Evolutionary conservation across 2,797 vertebrate species (phyloP).

Genomic region (Gastrophryne carolinensis): DNA sequence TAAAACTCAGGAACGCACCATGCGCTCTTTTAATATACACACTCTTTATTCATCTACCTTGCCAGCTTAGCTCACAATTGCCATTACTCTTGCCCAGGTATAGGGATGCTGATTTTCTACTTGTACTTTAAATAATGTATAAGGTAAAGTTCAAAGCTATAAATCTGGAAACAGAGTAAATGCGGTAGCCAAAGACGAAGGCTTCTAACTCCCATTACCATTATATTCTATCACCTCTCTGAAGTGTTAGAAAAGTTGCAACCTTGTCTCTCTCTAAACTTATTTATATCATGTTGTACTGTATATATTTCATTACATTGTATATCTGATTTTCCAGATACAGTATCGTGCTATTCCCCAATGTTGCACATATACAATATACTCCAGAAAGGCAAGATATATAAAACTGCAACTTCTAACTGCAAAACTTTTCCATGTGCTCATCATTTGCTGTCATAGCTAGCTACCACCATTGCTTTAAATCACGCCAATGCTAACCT

Average conservation of each 20-base stretch:
- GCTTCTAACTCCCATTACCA: neutral
- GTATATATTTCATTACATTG: too few species aligned
- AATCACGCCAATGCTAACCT: too few species aligned
- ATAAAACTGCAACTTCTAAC: too few species aligned
- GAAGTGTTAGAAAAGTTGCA: neutral
- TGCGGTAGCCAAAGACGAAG: neutral
- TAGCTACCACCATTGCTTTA: too few species aligned
- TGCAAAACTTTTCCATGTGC: too few species aligned
- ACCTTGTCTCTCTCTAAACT: neutral
- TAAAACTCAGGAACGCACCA: neutral
- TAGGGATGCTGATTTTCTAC: neutral
- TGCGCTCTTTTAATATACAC: neutral
- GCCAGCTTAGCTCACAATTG: slow-evolving; percentile 2
- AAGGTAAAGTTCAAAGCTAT: neutral
- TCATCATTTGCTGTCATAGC: too few species aligned
- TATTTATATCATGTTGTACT: too few species aligned
- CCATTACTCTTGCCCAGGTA: neutral
- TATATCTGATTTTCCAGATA: too few species aligned
- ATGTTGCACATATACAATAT: too few species aligned
- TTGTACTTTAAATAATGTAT: slow-evolving; percentile 10
- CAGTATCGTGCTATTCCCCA: too few species aligned
- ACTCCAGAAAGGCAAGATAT: too few species aligned
- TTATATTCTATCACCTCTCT: neutral
- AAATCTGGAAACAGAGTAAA: neutral
- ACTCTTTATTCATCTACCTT: slow-evolving; percentile 10